A percentile compares a stretch with the other conserved stretches of the same genome.
Evolutionary conservation across 2,797 vertebrate species (phyloP).

Genomic region (Lagorchestes hirsutus): DNA sequence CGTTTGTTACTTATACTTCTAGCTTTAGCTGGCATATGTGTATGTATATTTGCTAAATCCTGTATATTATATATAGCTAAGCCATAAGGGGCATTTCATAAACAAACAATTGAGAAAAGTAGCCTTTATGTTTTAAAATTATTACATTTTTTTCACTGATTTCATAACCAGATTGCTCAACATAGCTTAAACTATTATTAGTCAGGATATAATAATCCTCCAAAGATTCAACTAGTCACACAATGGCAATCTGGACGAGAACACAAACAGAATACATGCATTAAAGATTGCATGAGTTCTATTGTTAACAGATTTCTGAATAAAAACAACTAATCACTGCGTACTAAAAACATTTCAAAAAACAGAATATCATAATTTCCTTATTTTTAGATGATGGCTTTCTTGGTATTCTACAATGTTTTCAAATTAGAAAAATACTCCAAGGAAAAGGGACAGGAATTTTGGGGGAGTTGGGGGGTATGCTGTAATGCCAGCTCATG

Average conservation of each 20-base stretch:
- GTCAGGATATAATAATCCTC: slow-evolving; percentile 58
- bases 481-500: slow-evolving; percentile 71
- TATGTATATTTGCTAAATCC: slow-evolving; percentile 13
- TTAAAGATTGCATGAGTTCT: slow-evolving; percentile 77
- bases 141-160: slow-evolving; percentile 39
- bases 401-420: slow-evolving; percentile 9
- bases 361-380: slow-evolving; percentile 16
- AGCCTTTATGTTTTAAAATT: slow-evolving; percentile 34
- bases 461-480: not conserved
- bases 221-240: slow-evolving; percentile 71
- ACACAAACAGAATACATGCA: slow-evolving; percentile 69
- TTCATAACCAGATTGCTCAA: slow-evolving; percentile 58
- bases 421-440: slow-evolving; percentile 20
- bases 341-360: slow-evolving; percentile 54
- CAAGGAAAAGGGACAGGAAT: not conserved
- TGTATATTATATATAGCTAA: slow-evolving; percentile 34
- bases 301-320: slow-evolving; percentile 78
- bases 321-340: slow-evolving; percentile 70
- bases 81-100: slow-evolving; percentile 48
- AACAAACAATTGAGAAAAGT: slow-evolving; percentile 47
- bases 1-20: slow-evolving; percentile 50
- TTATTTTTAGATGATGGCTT: slow-evolving; percentile 30
- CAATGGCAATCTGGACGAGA: slow-evolving; percentile 78
- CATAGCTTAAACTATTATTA: slow-evolving; percentile 59
- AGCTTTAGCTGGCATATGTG: not conserved